Evolutionary conservation across 1,140 invertebrate genomes (phyloP), one percentile per base, ranked within the genome.

Genomic region (Phthorimaea operculella): DNA sequence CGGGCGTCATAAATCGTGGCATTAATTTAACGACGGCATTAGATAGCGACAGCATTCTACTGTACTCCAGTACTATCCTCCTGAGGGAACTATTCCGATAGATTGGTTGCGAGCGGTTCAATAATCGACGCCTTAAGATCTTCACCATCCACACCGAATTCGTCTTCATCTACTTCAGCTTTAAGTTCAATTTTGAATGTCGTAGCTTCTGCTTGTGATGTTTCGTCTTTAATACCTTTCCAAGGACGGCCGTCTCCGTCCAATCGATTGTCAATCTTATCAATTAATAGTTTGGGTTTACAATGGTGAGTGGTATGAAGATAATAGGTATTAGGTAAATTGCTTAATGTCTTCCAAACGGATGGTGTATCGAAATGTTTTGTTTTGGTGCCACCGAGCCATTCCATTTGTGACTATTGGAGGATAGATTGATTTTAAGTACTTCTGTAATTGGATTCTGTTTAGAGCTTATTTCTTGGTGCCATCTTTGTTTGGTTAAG

Each of bases 11-110:
- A 83, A 83, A 83, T 83, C 71, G 65, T 79, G 54, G 75, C 75
- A 83, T 83, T 82, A 82, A 80, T 76, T 80, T 80, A 83, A 83
- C 77, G 76, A 79, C 74, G 70, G 64, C 77, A 80, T 83, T 83
- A 82, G 72, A 75, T 80, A 72, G 63, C 72, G 21, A 28, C 21
- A 28, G 21, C 21, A 28, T 28, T 28, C 21, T 28, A 28, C 21
- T 28, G 6, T 28, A 6, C 21, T 28, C 21, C 21, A 28, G 21
- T 6, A 28, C 21, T 28, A 28, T 28, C 21, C 21, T 28, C 21
- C 74, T 66, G 51, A 58, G 73, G 74, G 71, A 80, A 80, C 78
- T 76, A 76, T 74, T 70, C 63, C 70, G 64, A 76, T 74, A 68
- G 70, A 77, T 79, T 68, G 70, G 64, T 68, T 63, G 67, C 63